Evolutionary conservation across 1,140 invertebrate species (phyloP).

Genomic region (Brachionus calyciflorus): DNA sequence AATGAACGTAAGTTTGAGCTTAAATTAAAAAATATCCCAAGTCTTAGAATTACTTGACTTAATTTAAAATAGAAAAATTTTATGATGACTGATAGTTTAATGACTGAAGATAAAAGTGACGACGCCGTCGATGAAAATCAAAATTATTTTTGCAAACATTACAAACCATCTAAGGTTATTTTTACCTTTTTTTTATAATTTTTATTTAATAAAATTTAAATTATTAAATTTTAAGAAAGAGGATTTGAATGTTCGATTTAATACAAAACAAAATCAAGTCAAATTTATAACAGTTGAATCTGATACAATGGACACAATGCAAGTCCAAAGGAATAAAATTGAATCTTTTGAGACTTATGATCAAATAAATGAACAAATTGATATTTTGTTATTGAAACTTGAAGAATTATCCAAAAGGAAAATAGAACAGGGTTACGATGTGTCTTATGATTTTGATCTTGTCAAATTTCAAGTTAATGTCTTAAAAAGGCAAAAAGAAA

Average conservation of each 20-base stretch:
- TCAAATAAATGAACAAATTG: background rate
- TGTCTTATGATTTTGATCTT: conserved; percentile 5
- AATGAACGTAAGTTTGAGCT: too few species aligned
- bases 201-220: background rate
- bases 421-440: background rate
- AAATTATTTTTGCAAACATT: conserved; percentile 6
- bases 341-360: background rate
- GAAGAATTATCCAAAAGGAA: background rate
- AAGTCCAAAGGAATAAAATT: background rate
- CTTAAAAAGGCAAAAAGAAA: conserved; percentile 1
- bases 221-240: background rate
- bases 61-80: too few species aligned
- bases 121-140: background rate
- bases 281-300: background rate
- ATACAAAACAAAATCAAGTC: background rate
- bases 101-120: background rate
- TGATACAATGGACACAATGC: background rate
- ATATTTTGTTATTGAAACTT: background rate
- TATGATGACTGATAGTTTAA: too few species aligned
- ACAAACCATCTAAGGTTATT: background rate
- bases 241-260: background rate
- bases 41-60: too few species aligned
- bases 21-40: too few species aligned
- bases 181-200: too few species aligned
- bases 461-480: background rate